phyloP scores from a whole-genome alignment of 1,140 invertebrate species.

The Orchesella cincta region DNA sequence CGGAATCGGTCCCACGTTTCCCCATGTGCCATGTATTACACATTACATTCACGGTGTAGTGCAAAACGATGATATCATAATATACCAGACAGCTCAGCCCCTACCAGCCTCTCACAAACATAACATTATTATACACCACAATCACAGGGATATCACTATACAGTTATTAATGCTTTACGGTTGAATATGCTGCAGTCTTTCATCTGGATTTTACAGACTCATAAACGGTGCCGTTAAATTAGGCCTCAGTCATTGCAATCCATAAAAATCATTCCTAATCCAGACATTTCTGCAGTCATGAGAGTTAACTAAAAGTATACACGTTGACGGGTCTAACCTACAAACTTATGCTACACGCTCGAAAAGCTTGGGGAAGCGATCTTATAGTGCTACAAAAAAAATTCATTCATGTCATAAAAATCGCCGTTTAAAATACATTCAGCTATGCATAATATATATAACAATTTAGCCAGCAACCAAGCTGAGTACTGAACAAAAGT shows the following conservation, averaged over 20 bases:
- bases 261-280: neutral
- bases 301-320: neutral
- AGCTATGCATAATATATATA: too few species aligned
- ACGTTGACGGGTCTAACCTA: too few species aligned
- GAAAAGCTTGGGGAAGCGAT: too few species aligned
- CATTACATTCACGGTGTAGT: neutral
- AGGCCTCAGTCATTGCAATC: neutral
- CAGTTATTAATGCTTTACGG: conserved; percentile 9
- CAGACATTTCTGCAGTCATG: conserved; percentile 14
- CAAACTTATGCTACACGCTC: too few species aligned
- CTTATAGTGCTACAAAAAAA: too few species aligned
- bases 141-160: neutral
- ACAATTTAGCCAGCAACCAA: too few species aligned
- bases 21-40: neutral
- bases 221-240: neutral
- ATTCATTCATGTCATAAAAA: too few species aligned
- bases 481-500: too few species aligned
- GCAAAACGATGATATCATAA: neutral
- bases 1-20: conserved; percentile 8
- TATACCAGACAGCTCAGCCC: neutral
- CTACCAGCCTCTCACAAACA: too few species aligned
- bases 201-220: neutral
- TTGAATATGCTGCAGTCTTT: conserved; percentile 9
- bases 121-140: neutral
- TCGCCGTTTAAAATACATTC: too few species aligned